Percentiles rank a stretch among this genome's conserved stretches.
These are phyloP conservation scores for Rhea americana DNA, from an alignment of 2,113 vertebrate genomes.

Conservation along the genomic window DNA sequence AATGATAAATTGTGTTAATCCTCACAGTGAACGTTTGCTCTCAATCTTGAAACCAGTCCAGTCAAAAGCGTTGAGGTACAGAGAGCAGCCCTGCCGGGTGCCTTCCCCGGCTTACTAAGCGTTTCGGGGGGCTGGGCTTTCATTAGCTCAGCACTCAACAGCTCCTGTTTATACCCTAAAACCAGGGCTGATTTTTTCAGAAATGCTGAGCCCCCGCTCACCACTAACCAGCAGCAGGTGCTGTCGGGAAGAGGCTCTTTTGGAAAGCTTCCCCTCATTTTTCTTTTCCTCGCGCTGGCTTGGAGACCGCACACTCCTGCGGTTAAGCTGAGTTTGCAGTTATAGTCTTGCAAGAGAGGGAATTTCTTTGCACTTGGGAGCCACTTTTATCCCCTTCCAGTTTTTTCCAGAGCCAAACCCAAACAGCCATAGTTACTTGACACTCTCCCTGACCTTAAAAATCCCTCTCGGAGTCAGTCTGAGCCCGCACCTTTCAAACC, in stretches of 20 bases:
- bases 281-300: neutral
- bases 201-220: fast-evolving
- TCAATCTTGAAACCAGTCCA: neutral
- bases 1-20: neutral
- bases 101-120: neutral
- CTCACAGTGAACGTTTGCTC: neutral
- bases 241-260: neutral
- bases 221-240: neutral
- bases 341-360: fast-evolving
- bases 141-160: neutral
- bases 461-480: neutral
- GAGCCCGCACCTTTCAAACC: neutral
- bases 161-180: neutral
- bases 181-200: neutral
- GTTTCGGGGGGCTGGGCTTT: neutral
- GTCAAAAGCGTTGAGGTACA: too few species aligned
- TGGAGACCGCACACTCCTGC: neutral
- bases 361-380: neutral
- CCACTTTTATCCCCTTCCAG: neutral
- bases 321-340: neutral
- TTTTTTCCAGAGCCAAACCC: neutral
- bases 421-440: fast-evolving
- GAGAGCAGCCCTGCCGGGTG: too few species aligned
- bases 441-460: neutral
- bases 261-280: neutral